Evolutionary conservation across 2,797 vertebrate genomes (phyloP).

Genomic region (Aeoliscus strigatus): DNA sequence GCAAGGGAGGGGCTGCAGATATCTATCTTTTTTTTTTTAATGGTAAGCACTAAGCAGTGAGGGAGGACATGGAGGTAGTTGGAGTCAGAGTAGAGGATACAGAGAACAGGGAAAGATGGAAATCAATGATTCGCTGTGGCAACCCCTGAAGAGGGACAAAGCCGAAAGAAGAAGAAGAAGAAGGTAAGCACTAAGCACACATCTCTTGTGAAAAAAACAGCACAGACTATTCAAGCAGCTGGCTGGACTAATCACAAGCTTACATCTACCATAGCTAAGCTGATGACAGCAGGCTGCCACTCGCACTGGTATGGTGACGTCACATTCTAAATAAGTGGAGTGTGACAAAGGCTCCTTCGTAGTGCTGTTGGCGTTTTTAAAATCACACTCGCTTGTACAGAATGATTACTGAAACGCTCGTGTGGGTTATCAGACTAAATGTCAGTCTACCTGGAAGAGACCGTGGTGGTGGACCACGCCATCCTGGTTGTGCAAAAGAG

Average conservation of each 20-base stretch:
- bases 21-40: slow-evolving; percentile 50
- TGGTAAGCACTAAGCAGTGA: too few species aligned
- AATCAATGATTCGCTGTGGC: too few species aligned
- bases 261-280: slow-evolving; percentile 12
- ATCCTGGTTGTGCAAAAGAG: slow-evolving; percentile 94
- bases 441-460: slow-evolving; percentile 88
- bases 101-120: too few species aligned
- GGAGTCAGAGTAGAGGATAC: too few species aligned
- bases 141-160: too few species aligned
- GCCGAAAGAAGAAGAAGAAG: too few species aligned
- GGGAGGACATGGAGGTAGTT: too few species aligned
- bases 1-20: slow-evolving; percentile 19
- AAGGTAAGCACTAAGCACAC: too few species aligned
- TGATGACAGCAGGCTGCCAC: slow-evolving; percentile 10
- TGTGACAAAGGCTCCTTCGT: slow-evolving; percentile 12
- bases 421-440: neutral
- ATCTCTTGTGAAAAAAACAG: slow-evolving; percentile 39
- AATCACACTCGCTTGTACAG: slow-evolving; percentile 8
- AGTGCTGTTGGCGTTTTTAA: slow-evolving; percentile 9
- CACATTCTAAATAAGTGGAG: slow-evolving; percentile 20
- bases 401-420: neutral
- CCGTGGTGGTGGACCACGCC: slow-evolving; percentile 98
- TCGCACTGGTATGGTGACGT: slow-evolving; percentile 5
- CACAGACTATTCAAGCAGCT: slow-evolving; percentile 29
- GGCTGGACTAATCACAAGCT: slow-evolving; percentile 18